Conservation (phyloP, 1,140 invertebrate genomes). For the Gonioctena quinquepunctata region DNA sequence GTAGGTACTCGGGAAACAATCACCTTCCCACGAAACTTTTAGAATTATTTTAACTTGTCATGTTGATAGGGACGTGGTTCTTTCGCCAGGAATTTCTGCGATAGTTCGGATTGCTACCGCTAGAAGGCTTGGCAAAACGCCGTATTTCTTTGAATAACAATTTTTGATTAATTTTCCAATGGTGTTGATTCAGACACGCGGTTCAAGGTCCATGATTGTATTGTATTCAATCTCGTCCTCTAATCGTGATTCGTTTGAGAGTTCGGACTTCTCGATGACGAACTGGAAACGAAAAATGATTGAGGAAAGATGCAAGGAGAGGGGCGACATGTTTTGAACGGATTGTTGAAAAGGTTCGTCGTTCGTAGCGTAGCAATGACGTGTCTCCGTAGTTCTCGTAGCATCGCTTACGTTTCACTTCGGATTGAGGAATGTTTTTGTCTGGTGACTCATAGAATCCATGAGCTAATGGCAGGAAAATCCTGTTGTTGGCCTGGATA, state of each 20-base stretch:
- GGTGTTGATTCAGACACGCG: background rate
- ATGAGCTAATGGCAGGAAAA: background rate
- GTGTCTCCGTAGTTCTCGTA: background rate
- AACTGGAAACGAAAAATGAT: background rate
- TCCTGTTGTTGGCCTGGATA: background rate
- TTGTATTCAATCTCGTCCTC: constrained; percentile 10
- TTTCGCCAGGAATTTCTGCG: constrained; percentile 50
- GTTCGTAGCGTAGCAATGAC: background rate
- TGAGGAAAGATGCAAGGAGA: background rate
- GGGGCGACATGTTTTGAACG: background rate
- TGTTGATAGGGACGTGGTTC: constrained; percentile 51
- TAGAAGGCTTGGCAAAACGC: constrained; percentile 38
- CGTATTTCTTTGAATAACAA: constrained; percentile 35
- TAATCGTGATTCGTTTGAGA: background rate
- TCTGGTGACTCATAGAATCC: background rate
- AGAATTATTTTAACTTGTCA: constrained; percentile 48
- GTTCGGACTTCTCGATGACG: background rate
- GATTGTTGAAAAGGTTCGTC: background rate
- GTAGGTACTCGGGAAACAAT: constrained; percentile 26
- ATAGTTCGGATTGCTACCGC: constrained; percentile 39
- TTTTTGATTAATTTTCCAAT: constrained; percentile 43
- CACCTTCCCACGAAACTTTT: constrained; percentile 44
- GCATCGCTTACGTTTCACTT: background rate
- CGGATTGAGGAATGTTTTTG: background rate
- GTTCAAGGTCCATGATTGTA: constrained; percentile 38